These are phyloP conservation scores for Drosophila austrosaltans DNA, from an alignment of 2,888 invertebrate species.

Conservation along the genomic window DNA sequence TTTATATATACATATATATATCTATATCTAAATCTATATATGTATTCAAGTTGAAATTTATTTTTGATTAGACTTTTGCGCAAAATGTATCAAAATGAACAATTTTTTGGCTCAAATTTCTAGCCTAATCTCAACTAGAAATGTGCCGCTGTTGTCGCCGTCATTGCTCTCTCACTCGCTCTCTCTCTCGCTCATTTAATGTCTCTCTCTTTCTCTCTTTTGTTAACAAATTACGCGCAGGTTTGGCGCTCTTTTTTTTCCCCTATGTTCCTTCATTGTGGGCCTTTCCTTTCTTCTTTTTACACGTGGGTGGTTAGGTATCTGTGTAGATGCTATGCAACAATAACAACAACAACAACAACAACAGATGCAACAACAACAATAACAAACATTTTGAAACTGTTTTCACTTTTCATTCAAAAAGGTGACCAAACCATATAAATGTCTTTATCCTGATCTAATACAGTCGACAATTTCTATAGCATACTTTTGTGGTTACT, in stretches of 20 bases:
- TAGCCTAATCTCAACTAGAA: slow-evolving; percentile 68
- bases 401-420: slow-evolving; percentile 70
- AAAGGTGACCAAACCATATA: slow-evolving; percentile 36
- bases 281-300: slow-evolving; percentile 8
- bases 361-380: slow-evolving; percentile 62
- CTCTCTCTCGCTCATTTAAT: neutral
- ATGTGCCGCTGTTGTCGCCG: slow-evolving; percentile 21
- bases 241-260: slow-evolving; percentile 72
- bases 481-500: slow-evolving; percentile 9
- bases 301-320: slow-evolving; percentile 18
- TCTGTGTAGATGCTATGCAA: slow-evolving; percentile 15
- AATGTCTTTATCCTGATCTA: neutral
- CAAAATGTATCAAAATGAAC: slow-evolving; percentile 1
- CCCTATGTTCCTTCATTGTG: neutral
- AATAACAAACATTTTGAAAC: slow-evolving; percentile 61
- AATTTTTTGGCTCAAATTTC: slow-evolving; percentile 49
- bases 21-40: neutral
- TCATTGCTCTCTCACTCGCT: neutral
- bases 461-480: neutral
- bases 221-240: slow-evolving; percentile 60
- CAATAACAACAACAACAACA: slow-evolving; percentile 54
- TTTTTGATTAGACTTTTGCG: slow-evolving; percentile 21
- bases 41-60: neutral
- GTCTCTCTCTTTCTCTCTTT: slow-evolving; percentile 23
- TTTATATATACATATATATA: neutral